Evolutionary conservation across 23 tunicate species (phyloP), one percentile per base, ranked within the genome.

Genomic region (Botrylloides violaceus): DNA sequence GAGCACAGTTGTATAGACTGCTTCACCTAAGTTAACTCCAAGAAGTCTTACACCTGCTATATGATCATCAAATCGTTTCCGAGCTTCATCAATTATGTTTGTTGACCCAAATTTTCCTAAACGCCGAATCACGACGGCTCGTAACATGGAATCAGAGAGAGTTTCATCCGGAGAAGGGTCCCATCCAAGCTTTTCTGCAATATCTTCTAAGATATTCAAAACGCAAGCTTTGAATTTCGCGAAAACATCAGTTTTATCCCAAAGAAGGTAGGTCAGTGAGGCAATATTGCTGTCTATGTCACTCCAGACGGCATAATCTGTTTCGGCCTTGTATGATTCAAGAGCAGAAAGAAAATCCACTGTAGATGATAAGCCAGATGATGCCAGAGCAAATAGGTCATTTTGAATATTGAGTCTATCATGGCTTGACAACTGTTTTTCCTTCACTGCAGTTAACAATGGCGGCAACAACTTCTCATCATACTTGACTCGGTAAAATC

Each of bases 401-500:
- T 81, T 82, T 36, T 81, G 80, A 31, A 88, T 57, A 18, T 81
- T 82, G 32, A 90, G 79, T 1, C 97, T 79, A 38, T 90, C 89
- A 0, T 81, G 75, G 30, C 80, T 66, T 2, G 83, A 84, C 30
- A 90, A 59, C 18, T 77, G 35, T 35, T 70, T 71, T 61, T 70
- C 64, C 61, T 58, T 61, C 30, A 90, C 89, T n/a, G 89, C 97
- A 1, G 84, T 77, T 3, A 90, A 71, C 25, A 90, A 84, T 20
- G 77, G 43, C 2, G 65, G 32, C 35, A 90, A 81, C 36, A 90
- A 70, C 15, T 83, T 84, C 22, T 72, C 36, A 55, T 81, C 78
- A 85, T 90, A 90, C 28, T 79, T 81, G 34, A 83, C 85, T 28
- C 97, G 89, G 39, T 83, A 90, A 73, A 90, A 90, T 2, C 97